Evolutionary conservation across 2,888 invertebrate species (phyloP), one percentile per base, ranked within the genome.

Genomic region (Ophonus ardosiacus): DNA sequence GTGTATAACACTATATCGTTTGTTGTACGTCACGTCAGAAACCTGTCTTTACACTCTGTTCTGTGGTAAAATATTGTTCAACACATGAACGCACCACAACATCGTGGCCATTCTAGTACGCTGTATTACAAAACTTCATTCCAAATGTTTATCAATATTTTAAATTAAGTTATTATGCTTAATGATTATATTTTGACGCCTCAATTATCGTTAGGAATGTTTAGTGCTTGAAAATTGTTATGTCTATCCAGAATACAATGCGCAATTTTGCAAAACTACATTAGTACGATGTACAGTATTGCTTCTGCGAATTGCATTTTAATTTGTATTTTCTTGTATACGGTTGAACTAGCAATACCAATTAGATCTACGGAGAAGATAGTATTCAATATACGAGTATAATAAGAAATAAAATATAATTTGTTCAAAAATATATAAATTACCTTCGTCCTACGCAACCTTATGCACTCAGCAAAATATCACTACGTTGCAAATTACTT

Each of bases 1-100:
- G 13, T 6, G 63, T 63, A 63, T 63, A 68, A 38, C 68, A 68
- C 68, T 5, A 31, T 38, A 38, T 68, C 38, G 68, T 38, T 31
- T 68, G 68, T 31, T 68, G 63, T 21, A 38, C 38, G 68, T 15
- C 68, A 68, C 68, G 68, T 38, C 68, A 38, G n/a, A 24, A 68
- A 68, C 68, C 68, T 68, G 68, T 68, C 68, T 31, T 63, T 24
- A 24, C 13, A 24, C 63, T 59, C 59, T 15, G 8, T 59, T 59
- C 18, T 5, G n/a, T 31, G 38, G 68, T 63, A 63, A n/a, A 15
- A 15, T 31, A n/a, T 68, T 38, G 68, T 10, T 63, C 63, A 18
- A 63, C 63, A 51, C 43, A 8, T 51, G 24, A 63, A 63, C 63
- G 63, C 18, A 63, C 63, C 24, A 63, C 21, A 18, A 63, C 63